Base-by-base conservation (phyloP, 2,797 vertebrate species). In the Clarias pachynema region DNA sequence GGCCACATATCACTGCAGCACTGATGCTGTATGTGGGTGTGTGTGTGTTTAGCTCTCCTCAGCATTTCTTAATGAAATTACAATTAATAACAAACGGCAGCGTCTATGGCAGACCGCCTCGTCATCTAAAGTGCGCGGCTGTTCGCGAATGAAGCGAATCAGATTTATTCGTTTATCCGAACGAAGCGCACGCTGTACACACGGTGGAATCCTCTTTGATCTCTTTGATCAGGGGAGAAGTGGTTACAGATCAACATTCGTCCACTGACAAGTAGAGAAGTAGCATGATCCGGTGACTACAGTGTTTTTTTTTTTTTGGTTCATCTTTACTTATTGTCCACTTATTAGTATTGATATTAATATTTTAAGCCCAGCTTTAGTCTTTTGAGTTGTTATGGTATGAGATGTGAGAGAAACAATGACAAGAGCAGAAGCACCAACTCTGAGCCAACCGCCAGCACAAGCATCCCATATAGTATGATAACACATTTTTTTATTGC, bases 21-120 rank as follows among this genome's bases (percentile, higher is more conserved):
- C n/a, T 49, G n/a, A 77, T 77, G 82, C 82, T 40, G 34, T 40
- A 22, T 81, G 77, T 26, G 57, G 56, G 49, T 65, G 79, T n/a
- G 49, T 75, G 80, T 79, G 82, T 78, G 85, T 87, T 87, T 80
- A 88, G 84, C 86, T 57, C 63, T 84, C 82, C 79, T 88, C 81
- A 82, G 84, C 85, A 87, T 84, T 88, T 86, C 82, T 84, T 89
- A 89, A 89, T 89, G 79, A 86, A 87, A 90, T 90, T 89, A 87
- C 78, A 81, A 80, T 88, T 87, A 90, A 89, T 90, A 87, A 89
- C 49, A 53, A 62, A 86, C 24, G 72, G n/a, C 72, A 75, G 72
- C 72, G 22, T 77, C 53, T 34, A 34, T 14, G 56, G 20, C 56
- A 37, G 29, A 37, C 31, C 69, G 82, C 85, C 69, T 72, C 26